Evolutionary conservation across 2,797 vertebrate genomes (phyloP).

Genomic region (Danio kyathit): DNA sequence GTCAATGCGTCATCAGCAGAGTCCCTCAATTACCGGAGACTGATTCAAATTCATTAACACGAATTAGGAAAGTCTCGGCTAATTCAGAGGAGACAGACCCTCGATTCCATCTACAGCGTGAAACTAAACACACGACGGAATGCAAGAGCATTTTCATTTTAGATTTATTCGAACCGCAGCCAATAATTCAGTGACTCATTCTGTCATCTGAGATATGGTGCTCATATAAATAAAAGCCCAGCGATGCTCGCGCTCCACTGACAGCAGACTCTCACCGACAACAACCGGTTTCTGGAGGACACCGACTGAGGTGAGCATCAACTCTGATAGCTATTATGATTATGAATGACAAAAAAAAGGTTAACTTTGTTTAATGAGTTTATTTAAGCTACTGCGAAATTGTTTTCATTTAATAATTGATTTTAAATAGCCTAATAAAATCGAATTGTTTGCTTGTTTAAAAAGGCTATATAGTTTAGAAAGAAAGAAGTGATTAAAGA

Average conservation of each 20-base stretch:
- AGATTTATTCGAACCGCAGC: background rate
- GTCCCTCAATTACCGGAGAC: slow-evolving; percentile 12
- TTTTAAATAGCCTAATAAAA: background rate
- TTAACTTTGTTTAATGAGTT: background rate
- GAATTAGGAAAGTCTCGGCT: background rate
- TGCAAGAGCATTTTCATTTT: slow-evolving; percentile 6
- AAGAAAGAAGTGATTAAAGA: background rate
- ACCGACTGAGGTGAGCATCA: slow-evolving; percentile 2
- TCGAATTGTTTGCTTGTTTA: background rate
- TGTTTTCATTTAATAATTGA: background rate
- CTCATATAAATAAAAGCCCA: slow-evolving; percentile 16
- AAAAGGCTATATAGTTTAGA: background rate
- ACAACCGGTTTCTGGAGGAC: background rate
- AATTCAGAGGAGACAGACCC: background rate
- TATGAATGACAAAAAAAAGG: too few relatives aligned
- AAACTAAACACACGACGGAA: slow-evolving; percentile 11
- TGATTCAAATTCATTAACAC: slow-evolving; percentile 8
- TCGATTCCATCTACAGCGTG: background rate
- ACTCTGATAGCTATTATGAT: background rate
- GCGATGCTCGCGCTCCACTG: background rate
- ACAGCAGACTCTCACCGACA: background rate
- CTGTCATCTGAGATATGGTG: background rate
- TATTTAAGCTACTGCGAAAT: too few relatives aligned
- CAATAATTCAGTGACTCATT: slow-evolving; percentile 3
- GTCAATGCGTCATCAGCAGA: background rate